phyloP scores from a whole-genome alignment of 92 coral and sea anemone genomes.

The Phymanthus crucifer region DNA sequence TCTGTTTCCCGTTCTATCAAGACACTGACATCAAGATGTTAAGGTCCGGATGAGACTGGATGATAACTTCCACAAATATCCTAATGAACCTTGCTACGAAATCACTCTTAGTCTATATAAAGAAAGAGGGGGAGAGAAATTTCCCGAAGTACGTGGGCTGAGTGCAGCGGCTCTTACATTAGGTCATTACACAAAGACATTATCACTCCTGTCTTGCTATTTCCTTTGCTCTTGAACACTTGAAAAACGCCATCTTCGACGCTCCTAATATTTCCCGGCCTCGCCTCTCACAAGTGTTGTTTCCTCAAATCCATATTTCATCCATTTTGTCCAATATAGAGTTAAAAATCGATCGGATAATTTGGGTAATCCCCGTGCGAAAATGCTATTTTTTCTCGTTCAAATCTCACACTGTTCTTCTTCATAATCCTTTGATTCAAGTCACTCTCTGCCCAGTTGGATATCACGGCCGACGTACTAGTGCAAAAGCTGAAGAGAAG shows the following conservation, averaged over 20 bases:
- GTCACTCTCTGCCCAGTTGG: background rate
- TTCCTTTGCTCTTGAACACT: conserved; percentile 1
- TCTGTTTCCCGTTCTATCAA: no score
- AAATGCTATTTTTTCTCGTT: background rate
- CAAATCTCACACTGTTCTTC: background rate
- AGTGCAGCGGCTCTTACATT: background rate
- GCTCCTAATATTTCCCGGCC: background rate
- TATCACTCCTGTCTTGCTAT: background rate
- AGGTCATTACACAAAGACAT: background rate
- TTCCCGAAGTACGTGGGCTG: background rate
- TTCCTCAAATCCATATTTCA: background rate
- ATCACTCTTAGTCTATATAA: background rate
- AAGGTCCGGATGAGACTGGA: no score
- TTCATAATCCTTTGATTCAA: background rate
- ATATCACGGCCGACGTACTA: background rate
- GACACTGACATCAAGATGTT: no score
- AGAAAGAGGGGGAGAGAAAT: background rate
- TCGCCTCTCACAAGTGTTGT: background rate
- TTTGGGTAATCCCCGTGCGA: background rate
- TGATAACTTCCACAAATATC: no score
- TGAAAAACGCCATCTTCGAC: background rate
- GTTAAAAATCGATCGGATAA: background rate
- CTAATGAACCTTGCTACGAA: no score
- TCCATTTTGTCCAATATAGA: background rate
- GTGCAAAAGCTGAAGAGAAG: background rate